A percentile compares a stretch with the other conserved stretches of the same genome.
Evolutionary conservation across 2,113 vertebrate genomes (phyloP).

Genomic region (Gymnobelideus leadbeateri): DNA sequence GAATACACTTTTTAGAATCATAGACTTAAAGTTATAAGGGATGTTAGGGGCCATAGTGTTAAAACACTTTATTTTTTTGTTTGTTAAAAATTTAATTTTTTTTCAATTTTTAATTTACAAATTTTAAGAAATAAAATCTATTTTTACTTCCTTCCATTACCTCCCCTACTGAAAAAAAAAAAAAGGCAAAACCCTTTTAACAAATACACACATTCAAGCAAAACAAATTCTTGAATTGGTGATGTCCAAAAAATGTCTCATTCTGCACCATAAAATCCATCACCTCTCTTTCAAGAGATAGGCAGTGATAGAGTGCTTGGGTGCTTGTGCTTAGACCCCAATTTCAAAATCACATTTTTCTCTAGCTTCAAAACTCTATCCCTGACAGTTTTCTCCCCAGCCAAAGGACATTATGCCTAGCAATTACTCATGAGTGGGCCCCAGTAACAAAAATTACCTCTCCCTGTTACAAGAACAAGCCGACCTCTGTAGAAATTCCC

Average conservation of each 20-base stretch:
- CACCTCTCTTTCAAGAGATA: neutral
- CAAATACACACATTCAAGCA: neutral
- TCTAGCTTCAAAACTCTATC: too few relatives aligned
- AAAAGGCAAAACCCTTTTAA: neutral
- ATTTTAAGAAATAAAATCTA: neutral
- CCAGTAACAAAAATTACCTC: too few relatives aligned
- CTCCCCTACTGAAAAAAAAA: neutral
- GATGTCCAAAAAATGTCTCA: neutral
- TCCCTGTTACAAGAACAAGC: too few relatives aligned
- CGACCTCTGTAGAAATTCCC: too few relatives aligned
- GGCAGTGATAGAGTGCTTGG: too few relatives aligned
- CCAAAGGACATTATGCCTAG: too few relatives aligned
- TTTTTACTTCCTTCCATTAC: neutral
- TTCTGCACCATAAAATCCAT: neutral
- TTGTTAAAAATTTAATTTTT: neutral
- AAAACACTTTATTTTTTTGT: neutral
- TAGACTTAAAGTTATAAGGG: neutral
- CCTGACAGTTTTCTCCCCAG: too few relatives aligned
- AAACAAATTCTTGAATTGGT: neutral
- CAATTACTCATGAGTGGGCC: too few relatives aligned
- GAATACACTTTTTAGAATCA: neutral
- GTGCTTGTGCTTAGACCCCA: too few relatives aligned
- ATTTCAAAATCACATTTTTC: too few relatives aligned
- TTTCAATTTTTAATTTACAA: neutral
- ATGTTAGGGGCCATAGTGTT: neutral